These are phyloP conservation scores for Lytechinus variegatus DNA, from an alignment of 35 echinoderm and acorn worm genomes.

Conservation along the genomic window DNA sequence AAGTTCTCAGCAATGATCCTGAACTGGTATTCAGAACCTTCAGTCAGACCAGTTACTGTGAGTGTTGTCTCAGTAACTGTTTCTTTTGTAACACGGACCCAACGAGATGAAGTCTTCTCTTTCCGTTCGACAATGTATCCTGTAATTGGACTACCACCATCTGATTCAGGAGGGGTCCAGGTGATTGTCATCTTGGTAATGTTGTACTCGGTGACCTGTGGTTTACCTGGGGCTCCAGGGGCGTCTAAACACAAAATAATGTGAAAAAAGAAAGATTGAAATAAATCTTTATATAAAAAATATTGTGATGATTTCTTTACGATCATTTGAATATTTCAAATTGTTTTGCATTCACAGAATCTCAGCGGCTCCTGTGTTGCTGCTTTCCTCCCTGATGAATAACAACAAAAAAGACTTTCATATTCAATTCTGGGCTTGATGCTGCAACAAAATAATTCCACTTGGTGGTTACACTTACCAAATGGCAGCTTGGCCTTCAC, in stretches of 20 bases:
- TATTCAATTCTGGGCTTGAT: neutral
- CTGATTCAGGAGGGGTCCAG: slow-evolving; percentile 59
- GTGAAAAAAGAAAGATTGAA: too few relatives aligned
- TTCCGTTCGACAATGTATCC: slow-evolving; percentile 64
- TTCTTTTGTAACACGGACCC: slow-evolving; percentile 63
- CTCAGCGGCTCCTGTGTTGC: too few relatives aligned
- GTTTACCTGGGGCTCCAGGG: slow-evolving; percentile 66
- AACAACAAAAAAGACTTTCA: neutral
- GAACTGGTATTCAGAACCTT: slow-evolving; percentile 69
- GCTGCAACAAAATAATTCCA: neutral
- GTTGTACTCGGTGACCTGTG: slow-evolving; percentile 59
- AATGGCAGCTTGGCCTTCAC: slow-evolving; percentile 61
- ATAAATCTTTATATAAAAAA: too few relatives aligned
- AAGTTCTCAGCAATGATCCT: slow-evolving; percentile 64
- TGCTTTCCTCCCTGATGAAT: neutral
- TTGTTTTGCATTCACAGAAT: neutral
- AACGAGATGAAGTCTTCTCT: slow-evolving; percentile 59
- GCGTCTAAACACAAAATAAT: slow-evolving; percentile 24
- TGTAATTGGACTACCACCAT: slow-evolving; percentile 69
- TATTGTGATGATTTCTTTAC: too few relatives aligned
- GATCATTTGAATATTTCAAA: neutral
- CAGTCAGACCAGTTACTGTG: slow-evolving; percentile 53
- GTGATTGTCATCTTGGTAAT: slow-evolving; percentile 66
- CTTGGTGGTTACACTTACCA: slow-evolving; percentile 21
- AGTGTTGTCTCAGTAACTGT: slow-evolving; percentile 59